Base-by-base conservation (phyloP, 1,140 invertebrate species). In the Solenopsis fugax region DNA sequence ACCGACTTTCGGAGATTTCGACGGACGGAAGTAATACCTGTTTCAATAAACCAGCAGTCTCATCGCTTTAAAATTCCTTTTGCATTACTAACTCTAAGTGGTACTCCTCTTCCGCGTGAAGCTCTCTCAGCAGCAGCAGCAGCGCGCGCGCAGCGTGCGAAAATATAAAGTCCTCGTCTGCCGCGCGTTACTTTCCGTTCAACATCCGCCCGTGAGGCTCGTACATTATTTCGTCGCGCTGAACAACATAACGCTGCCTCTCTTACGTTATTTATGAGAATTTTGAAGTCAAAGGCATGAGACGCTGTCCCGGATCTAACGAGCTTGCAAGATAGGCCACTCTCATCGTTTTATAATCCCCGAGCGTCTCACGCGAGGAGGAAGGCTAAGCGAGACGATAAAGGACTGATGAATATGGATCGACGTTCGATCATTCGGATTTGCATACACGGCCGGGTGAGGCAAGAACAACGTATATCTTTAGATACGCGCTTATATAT, bases 321-420 rank as follows among this genome's bases (percentile, higher is more conserved):
- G 82, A 89, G 75, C 73, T 86, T 41, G 65, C 67, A 50, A 84
- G 69, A 84, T 84, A 84, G 69, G 88, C 62, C 16, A 76, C 76
- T 86, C 75, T 89, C 82, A 81, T 89, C 88, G 88, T 89, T 86
- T 89, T 62, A 80, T 89, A 89, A 89, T 89, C 52, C 73, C 60
- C 41, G 58, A 48, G 48, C 29, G 85, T 69, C 84, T 67, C 75
- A 81, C 85, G 77, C 81, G 86, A 67, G 41, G 69, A 87, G 85
- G 76, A 78, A 89, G 82, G 52, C 56, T 82, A 72, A 88, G 73
- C 87, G 75, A 58, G 69, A 82, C 82, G 85, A 88, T 91, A 87
- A 91, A 91, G 54, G 67, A 65, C 64, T 87, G 80, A 87, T 89
- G 88, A 89, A 89, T 91, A 91, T 91, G 90, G 89, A 91, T 91